phyloP scores from a whole-genome alignment of 2,797 vertebrate species.

The Acanthis flammea region DNA sequence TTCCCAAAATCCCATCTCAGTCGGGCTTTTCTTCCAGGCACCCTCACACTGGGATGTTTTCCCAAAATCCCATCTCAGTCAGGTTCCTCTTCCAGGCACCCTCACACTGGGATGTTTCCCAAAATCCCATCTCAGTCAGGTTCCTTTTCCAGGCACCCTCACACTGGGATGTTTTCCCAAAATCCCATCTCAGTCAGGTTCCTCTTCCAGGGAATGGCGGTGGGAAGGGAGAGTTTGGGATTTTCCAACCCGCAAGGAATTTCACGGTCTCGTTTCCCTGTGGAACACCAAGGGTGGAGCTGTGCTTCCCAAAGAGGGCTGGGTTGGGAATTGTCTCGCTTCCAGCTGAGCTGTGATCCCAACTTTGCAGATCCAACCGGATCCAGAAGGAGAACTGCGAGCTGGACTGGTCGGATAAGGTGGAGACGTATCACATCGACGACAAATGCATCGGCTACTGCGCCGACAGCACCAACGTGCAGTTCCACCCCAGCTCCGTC shows the following conservation, averaged over 20 bases:
- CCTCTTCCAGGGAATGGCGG: not conserved
- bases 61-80: not conserved
- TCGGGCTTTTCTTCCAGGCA: not conserved
- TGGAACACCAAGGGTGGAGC: not conserved
- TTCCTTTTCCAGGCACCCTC: too few species aligned
- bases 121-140: too few species aligned
- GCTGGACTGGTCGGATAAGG: conserved; percentile 90
- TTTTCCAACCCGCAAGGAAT: not conserved
- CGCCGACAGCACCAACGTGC: conserved; percentile 80
- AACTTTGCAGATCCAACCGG: conserved; percentile 61
- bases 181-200: too few species aligned
- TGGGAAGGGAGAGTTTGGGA: not conserved
- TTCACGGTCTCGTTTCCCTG: fast-evolving
- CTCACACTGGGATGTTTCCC: too few species aligned
- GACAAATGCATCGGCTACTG: conserved; percentile 76
- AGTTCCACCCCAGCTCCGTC: conserved; percentile 79
- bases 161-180: too few species aligned
- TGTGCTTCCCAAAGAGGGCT: fast-evolving
- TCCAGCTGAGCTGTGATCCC: not conserved
- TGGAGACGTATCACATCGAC: conserved; percentile 83
- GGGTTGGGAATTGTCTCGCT: not conserved
- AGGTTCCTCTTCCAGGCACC: not conserved
- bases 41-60: not conserved
- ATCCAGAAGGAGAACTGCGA: conserved; percentile 85
- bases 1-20: not conserved